These are phyloP conservation scores for Anas bahamensis DNA, from an alignment of 2,797 vertebrate species.

Conservation along the genomic window DNA sequence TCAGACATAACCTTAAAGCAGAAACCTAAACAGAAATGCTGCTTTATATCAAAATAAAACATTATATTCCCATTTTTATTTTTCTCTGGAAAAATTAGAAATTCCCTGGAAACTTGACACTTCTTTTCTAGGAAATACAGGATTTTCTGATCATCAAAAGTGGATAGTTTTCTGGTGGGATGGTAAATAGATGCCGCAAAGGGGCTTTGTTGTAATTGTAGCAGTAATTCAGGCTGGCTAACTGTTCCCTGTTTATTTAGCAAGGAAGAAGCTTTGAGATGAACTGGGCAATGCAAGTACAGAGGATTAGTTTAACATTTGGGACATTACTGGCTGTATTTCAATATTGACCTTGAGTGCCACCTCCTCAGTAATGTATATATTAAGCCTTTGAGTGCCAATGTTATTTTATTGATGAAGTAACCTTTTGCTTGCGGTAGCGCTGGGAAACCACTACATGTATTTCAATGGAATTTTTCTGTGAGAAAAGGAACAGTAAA, in stretches of 20 bases:
- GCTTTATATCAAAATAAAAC: not conserved
- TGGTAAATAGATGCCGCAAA: not conserved
- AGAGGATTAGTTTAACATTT: conserved; percentile 38
- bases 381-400: conserved; percentile 4
- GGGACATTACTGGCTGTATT: conserved; percentile 28
- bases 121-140: not conserved
- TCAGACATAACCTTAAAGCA: not conserved
- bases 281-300: not conserved
- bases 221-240: not conserved
- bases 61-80: not conserved
- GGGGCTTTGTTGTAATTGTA: not conserved
- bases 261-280: not conserved
- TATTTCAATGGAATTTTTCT: conserved; percentile 26
- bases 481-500: conserved; percentile 38
- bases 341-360: conserved; percentile 26
- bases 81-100: not conserved
- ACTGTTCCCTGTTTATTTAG: not conserved
- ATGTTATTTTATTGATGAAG: conserved; percentile 44
- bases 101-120: not conserved
- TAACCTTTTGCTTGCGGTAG: conserved; percentile 47
- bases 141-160: not conserved
- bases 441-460: not conserved
- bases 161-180: not conserved
- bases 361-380: not conserved
- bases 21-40: not conserved